Conservation (phyloP, 2,888 invertebrate genomes). For the Fragum fragum region DNA sequence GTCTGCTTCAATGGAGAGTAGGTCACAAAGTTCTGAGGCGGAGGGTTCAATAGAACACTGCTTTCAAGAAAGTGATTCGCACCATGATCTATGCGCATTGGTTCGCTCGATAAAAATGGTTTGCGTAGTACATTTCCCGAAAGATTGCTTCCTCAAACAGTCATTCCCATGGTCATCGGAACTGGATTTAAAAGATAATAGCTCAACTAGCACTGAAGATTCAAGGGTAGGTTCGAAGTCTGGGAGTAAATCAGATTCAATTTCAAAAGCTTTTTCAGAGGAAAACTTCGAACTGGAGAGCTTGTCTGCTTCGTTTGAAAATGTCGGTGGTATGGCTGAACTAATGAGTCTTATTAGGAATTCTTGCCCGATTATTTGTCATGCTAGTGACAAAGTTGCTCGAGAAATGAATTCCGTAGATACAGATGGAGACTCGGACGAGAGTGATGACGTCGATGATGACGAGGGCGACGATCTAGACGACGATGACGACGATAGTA, state of each 20-base stretch:
- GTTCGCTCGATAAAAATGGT: constrained; percentile 21
- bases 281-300: constrained; percentile 40
- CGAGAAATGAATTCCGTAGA: neutral
- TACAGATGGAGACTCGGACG: neutral
- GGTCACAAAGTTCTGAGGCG: neutral
- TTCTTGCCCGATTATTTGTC: constrained; percentile 48
- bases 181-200: neutral
- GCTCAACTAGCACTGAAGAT: neutral
- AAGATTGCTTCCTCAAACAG: constrained; percentile 3
- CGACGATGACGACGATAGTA: constrained; percentile 1
- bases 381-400: neutral
- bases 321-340: constrained; percentile 39
- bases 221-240: neutral
- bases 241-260: neutral
- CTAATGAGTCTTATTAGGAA: constrained; percentile 49
- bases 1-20: neutral
- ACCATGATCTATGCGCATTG: constrained; percentile 23
- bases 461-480: neutral
- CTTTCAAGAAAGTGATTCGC: neutral
- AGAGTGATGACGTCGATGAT: constrained; percentile 23
- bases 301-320: constrained; percentile 58
- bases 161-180: neutral
- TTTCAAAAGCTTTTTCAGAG: neutral
- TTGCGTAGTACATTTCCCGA: constrained; percentile 30
- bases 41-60: constrained; percentile 20